Percentiles rank a stretch among this genome's conserved stretches.
These are phyloP conservation scores for Chrysoperla carnea DNA, from an alignment of 1,140 invertebrate species.

Conservation along the genomic window DNA sequence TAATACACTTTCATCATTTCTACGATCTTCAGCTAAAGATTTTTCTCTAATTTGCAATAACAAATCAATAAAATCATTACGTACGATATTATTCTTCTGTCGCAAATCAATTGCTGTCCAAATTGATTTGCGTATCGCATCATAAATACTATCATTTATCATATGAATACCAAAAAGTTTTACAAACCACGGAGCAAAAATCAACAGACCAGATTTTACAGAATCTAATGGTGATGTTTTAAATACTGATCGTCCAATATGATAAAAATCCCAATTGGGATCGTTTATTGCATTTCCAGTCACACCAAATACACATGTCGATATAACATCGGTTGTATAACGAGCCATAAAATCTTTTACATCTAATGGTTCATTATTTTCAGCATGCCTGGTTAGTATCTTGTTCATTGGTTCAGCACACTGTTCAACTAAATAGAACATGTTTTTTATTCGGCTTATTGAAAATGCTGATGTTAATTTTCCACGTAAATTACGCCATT, in stretches of 20 bases:
- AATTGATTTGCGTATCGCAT: too few relatives aligned
- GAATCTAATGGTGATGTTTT: too few relatives aligned
- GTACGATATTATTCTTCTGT: constrained; percentile 23
- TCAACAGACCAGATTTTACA: too few relatives aligned
- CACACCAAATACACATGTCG: constrained; percentile 26
- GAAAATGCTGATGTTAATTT: constrained; percentile 36
- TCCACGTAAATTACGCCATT: constrained; percentile 31
- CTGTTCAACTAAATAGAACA: constrained; percentile 22
- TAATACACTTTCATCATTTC: too few relatives aligned
- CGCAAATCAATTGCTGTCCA: constrained; percentile 22
- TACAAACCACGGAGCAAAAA: too few relatives aligned
- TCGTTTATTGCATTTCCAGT: constrained; percentile 23
- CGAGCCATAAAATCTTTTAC: constrained; percentile 21
- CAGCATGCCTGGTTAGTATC: constrained; percentile 11
- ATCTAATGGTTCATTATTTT: constrained; percentile 20
- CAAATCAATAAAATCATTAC: constrained; percentile 35
- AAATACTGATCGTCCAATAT: too few relatives aligned
- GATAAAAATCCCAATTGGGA: constrained; percentile 12
- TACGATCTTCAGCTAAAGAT: too few relatives aligned
- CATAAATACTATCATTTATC: too few relatives aligned
- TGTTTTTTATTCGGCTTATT: constrained; percentile 34
- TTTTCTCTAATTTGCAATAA: constrained; percentile 21
- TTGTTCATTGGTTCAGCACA: constrained; percentile 16
- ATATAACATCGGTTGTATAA: constrained; percentile 30
- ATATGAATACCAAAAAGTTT: too few relatives aligned